Conservation (phyloP, 30 jellyfish, hydroid and myxozoan species). For the Nemopilema nomurai region DNA sequence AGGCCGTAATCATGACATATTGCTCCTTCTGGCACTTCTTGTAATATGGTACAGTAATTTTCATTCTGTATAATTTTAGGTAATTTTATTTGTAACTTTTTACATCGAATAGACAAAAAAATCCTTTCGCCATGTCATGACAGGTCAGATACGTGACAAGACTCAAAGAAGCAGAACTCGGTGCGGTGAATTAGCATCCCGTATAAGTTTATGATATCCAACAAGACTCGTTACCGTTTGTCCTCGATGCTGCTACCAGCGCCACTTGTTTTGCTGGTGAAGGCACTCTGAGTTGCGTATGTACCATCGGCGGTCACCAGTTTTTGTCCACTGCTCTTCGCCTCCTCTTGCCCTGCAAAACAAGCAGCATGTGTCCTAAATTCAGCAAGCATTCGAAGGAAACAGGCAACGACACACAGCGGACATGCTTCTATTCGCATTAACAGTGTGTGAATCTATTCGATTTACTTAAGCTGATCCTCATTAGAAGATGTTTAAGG, state of each 20-base stretch:
- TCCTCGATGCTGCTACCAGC: slow-evolving; percentile 49
- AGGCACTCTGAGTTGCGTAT: slow-evolving; percentile 94
- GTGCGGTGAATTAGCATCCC: too few species aligned
- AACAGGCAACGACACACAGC: too few species aligned
- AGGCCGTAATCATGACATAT: background rate
- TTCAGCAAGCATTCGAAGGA: background rate
- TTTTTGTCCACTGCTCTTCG: slow-evolving; percentile 40
- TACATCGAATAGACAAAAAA: background rate
- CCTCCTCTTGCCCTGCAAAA: slow-evolving; percentile 56
- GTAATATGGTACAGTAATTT: background rate
- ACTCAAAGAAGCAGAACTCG: too few species aligned
- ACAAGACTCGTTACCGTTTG: slow-evolving; percentile 11
- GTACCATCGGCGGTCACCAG: slow-evolving; percentile 97
- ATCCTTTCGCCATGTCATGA: too few species aligned
- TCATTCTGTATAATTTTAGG: background rate
- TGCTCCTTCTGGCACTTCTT: background rate
- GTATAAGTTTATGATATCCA: background rate
- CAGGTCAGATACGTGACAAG: too few species aligned
- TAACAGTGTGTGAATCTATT: too few species aligned
- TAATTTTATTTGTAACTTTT: background rate
- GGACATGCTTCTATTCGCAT: too few species aligned
- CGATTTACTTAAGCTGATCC: too few species aligned
- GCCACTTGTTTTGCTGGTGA: slow-evolving; percentile 62
- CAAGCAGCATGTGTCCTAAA: background rate
- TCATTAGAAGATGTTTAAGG: too few species aligned